Evolutionary conservation across 2,888 invertebrate species (phyloP).

Genomic region (Ligdia adustata): DNA sequence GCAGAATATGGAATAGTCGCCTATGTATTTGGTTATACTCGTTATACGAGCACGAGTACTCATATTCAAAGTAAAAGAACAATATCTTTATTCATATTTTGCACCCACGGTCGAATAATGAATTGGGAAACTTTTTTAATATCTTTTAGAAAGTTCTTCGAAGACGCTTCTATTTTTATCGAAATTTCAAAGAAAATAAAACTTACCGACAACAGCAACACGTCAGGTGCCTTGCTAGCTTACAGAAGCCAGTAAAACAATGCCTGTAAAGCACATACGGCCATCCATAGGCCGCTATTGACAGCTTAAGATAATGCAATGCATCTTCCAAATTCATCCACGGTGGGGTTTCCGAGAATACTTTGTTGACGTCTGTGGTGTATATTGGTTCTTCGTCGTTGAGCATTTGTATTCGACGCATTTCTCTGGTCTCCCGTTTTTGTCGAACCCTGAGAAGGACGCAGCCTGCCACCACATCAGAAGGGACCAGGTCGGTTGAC

Average conservation of each 20-base stretch:
- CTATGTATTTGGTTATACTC: too few species aligned
- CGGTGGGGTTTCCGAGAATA: slow-evolving; percentile 86
- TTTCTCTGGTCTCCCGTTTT: slow-evolving; percentile 89
- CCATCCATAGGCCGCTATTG: slow-evolving; percentile 95
- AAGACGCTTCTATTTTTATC: neutral
- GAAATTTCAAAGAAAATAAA: neutral
- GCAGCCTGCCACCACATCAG: slow-evolving; percentile 94
- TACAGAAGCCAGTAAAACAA: slow-evolving; percentile 89
- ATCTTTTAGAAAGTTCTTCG: too few species aligned
- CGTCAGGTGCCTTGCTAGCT: slow-evolving; percentile 86
- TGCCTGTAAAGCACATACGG: slow-evolving; percentile 92
- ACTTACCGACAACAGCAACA: slow-evolving; percentile 89
- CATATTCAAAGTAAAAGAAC: too few species aligned
- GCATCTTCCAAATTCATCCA: slow-evolving; percentile 94
- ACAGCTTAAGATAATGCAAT: slow-evolving; percentile 90
- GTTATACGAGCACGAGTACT: too few species aligned
- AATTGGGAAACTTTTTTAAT: too few species aligned
- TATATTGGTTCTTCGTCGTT: slow-evolving; percentile 88
- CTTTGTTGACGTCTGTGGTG: slow-evolving; percentile 83
- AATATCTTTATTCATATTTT: too few species aligned
- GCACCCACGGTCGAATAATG: too few species aligned
- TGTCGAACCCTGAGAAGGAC: slow-evolving; percentile 91
- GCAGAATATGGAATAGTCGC: neutral
- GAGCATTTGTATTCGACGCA: slow-evolving; percentile 86
- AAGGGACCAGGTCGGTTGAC: slow-evolving; percentile 93